phyloP scores from a whole-genome alignment of 64 coral and sea anemone genomes.

The Acropora tenuis region DNA sequence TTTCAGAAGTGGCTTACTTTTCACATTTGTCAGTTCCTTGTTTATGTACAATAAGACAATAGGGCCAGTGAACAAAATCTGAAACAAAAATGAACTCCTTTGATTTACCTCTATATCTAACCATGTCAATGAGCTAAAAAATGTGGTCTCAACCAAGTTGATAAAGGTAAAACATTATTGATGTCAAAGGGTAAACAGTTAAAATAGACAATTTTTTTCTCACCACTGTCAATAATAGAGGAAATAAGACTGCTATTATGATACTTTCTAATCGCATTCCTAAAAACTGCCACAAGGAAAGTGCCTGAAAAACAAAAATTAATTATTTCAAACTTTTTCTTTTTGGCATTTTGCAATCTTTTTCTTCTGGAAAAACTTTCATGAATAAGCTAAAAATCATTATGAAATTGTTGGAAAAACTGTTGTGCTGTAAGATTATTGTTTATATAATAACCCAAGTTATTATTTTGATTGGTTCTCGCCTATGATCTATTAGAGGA shows the following conservation, averaged over 20 bases:
- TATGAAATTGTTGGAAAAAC: too few species aligned
- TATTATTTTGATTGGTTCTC: too few species aligned
- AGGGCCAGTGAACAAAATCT: slow-evolving; percentile 95
- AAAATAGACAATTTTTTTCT: background rate
- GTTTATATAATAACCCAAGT: too few species aligned
- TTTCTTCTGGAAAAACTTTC: background rate
- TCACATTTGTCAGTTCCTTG: slow-evolving; percentile 47
- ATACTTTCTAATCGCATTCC: slow-evolving; percentile 79
- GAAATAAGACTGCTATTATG: slow-evolving; percentile 66
- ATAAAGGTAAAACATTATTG: too few species aligned
- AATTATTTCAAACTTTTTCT: background rate
- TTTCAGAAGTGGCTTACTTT: slow-evolving; percentile 34
- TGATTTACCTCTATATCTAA: too few species aligned
- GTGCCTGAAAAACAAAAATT: slow-evolving; percentile 43
- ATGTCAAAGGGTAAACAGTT: too few species aligned
- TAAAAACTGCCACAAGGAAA: slow-evolving; percentile 82
- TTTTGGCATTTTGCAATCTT: background rate
- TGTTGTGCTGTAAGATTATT: too few species aligned
- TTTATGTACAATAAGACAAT: slow-evolving; percentile 64
- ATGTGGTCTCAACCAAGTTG: too few species aligned
- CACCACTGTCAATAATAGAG: slow-evolving; percentile 88
- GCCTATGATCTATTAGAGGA: too few species aligned
- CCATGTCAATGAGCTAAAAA: too few species aligned
- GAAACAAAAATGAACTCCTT: background rate
- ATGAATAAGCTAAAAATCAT: background rate